Base-by-base conservation (phyloP, 1,140 invertebrate genomes). In the Mya arenaria region DNA sequence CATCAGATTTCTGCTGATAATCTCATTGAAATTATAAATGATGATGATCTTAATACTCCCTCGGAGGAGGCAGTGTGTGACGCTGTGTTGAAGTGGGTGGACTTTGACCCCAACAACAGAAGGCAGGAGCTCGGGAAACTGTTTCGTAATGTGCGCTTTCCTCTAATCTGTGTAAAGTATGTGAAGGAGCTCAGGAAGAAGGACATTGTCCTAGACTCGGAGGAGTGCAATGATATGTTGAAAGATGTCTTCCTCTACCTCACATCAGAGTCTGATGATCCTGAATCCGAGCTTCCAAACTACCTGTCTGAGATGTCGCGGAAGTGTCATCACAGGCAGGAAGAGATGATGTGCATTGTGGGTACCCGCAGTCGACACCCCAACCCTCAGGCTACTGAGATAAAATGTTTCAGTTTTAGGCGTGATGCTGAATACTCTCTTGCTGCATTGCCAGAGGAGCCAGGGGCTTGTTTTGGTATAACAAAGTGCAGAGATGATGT, bases 71-170 rank as follows among this genome's bases (percentile, higher is more conserved):
- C 98, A 81, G 96, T 97, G 39, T 92, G 89, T 91, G 97, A 96
- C 92, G 97, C 98, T 13, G 97, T 98, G 58, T 98, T 99, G 96
- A 96, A 96, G 84, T 99, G 98, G 98, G 96, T 99, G n/a, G 97
- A 98, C 90, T 97, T 97, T 93, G 98, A 98, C 92, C 96, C 98
- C 30, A 95, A 96, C 0, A 97, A 98, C 89, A 93, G 98, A 71
- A 94, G 97, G n/a, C 96, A 97, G 84, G 96, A 98, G 84, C 95
- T 97, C 15, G 94, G 95, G 0, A 94, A 95, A 37, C 91, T 98
- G 0, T 95, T 98, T 94, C 94, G 95, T 41, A 96, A 95, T 81
- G 66, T 88, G 30, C 94, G 97, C 28, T 94, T 97, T 17, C 92
- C 98, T 0, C 93, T 98, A 85, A 96, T 97, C 75, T 96, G 96